Conservation (phyloP, 2,113 vertebrate species). For the Falco punctatus region DNA sequence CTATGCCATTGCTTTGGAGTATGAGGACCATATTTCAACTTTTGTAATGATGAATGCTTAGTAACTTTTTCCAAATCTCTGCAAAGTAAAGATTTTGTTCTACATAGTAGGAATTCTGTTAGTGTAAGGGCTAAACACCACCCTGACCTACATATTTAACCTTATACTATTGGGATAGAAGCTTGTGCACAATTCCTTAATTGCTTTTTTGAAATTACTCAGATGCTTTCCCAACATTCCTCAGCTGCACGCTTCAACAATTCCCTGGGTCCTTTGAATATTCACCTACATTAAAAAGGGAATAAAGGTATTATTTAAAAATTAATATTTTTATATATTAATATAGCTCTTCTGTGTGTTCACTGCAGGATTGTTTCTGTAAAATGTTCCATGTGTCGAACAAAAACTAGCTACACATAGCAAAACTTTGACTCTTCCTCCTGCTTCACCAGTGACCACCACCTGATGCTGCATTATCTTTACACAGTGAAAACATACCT, state of each 20-base stretch:
- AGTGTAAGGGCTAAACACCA: not conserved
- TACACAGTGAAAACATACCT: not conserved
- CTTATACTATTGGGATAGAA: not conserved
- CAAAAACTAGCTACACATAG: not conserved
- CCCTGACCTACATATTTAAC: not conserved
- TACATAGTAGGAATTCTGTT: not conserved
- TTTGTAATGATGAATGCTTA: accelerated
- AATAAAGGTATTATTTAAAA: not conserved
- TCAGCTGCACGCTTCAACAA: not conserved
- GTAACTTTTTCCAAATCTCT: not conserved
- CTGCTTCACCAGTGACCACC: not conserved
- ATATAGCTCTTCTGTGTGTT: not conserved
- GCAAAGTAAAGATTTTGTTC: not conserved
- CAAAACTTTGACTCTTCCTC: not conserved
- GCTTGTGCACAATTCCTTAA: not conserved
- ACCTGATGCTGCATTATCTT: not conserved
- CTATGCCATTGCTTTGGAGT: not conserved
- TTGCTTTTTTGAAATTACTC: not conserved
- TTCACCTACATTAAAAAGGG: not conserved
- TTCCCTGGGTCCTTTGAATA: not conserved
- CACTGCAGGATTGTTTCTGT: not conserved
- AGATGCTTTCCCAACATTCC: not conserved
- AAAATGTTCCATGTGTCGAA: not conserved
- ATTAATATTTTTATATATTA: not conserved
- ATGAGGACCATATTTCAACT: not conserved